These are phyloP conservation scores for Brenthis hecate DNA, from an alignment of 2,888 invertebrate genomes.

Conservation along the genomic window DNA sequence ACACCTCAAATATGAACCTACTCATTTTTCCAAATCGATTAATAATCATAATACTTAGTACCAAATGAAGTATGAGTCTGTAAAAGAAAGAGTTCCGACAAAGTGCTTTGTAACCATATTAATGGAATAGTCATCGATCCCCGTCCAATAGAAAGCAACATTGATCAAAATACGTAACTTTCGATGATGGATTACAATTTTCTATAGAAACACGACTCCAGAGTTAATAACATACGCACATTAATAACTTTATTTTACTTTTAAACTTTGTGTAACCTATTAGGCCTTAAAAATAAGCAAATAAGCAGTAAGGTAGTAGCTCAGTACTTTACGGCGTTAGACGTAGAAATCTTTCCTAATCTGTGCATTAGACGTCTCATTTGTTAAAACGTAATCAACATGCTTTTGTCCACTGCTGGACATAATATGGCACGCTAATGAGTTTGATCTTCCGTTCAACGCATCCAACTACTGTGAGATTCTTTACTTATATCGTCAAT, in stretches of 20 bases:
- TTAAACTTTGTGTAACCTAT: neutral
- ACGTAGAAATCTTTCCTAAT: no score
- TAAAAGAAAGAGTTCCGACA: constrained; percentile 34
- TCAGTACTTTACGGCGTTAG: neutral
- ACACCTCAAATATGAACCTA: no score
- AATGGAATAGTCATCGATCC: constrained; percentile 50
- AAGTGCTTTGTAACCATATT: constrained; percentile 43
- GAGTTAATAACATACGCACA: constrained; percentile 30
- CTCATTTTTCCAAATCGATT: no score
- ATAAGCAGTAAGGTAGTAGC: neutral
- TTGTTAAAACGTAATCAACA: no score
- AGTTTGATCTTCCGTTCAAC: no score
- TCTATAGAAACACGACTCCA: constrained; percentile 41
- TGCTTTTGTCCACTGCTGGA: no score
- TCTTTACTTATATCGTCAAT: no score
- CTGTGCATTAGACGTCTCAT: no score
- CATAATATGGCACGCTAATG: no score
- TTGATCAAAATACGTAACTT: constrained; percentile 54
- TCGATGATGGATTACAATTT: constrained; percentile 56
- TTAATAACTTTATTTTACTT: constrained; percentile 23
- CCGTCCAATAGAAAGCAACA: constrained; percentile 52
- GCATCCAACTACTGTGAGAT: no score
- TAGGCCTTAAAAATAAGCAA: neutral
- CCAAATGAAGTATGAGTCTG: constrained; percentile 4
- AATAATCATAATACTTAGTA: no score